Conservation (phyloP, 1,140 invertebrate genomes). For the Bombus soroeensis region DNA sequence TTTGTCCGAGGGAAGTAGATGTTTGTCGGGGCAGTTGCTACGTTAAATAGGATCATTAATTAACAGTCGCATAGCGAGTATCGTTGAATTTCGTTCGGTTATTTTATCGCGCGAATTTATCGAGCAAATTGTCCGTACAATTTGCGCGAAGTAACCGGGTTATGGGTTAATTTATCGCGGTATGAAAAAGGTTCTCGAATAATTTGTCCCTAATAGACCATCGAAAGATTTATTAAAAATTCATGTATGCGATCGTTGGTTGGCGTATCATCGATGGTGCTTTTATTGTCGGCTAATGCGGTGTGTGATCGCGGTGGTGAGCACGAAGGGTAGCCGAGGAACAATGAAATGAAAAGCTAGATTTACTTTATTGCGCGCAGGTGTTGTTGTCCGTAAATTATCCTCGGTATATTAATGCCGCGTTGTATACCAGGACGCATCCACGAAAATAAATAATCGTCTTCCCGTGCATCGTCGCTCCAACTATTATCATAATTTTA, state of each 20-base stretch:
- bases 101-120: background rate
- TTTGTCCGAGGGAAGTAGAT: conserved; percentile 14
- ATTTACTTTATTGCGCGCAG: conserved; percentile 71
- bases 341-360: conserved; percentile 69
- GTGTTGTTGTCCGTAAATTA: conserved; percentile 63
- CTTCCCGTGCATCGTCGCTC: background rate
- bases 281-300: conserved; percentile 67
- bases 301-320: conserved; percentile 59
- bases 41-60: conserved; percentile 34
- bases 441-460: conserved; percentile 61
- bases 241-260: conserved; percentile 65
- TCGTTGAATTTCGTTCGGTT: background rate
- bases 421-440: conserved; percentile 27
- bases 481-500: conserved; percentile 57
- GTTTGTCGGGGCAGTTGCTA: conserved; percentile 14
- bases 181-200: background rate
- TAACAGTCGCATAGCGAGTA: too few relatives aligned
- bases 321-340: conserved; percentile 37
- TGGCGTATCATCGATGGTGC: conserved; percentile 62
- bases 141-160: background rate
- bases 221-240: conserved; percentile 61
- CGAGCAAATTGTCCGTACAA: background rate
- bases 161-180: background rate
- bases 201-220: conserved; percentile 54
- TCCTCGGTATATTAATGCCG: conserved; percentile 54